Percentiles rank a stretch among this genome's conserved stretches.
These are phyloP conservation scores for Crocuta crocuta DNA, from an alignment of 2,113 vertebrate species.

Conservation along the genomic window DNA sequence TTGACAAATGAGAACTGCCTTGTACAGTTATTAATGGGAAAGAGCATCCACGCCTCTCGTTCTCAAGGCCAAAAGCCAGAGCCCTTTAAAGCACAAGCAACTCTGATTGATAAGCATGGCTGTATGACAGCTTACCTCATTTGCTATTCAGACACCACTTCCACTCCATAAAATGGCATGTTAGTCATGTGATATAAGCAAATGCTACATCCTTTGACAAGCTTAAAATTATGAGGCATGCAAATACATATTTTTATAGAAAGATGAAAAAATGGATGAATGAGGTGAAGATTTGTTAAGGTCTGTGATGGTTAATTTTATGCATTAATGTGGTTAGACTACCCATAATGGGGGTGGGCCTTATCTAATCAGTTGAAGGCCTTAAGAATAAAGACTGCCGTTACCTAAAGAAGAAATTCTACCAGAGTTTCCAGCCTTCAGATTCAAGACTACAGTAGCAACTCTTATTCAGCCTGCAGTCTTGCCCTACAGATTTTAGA, in stretches of 20 bases:
- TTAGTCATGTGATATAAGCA: neutral
- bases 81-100: neutral
- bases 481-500: neutral
- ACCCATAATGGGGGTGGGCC: no score
- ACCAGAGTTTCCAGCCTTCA: neutral
- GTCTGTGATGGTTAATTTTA: neutral
- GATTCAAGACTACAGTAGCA: neutral
- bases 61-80: neutral
- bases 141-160: neutral
- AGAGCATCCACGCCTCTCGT: fast-evolving
- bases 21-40: neutral
- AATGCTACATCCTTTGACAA: neutral
- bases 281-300: neutral
- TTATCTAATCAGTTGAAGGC: neutral
- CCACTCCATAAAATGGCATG: neutral
- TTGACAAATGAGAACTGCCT: neutral
- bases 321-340: neutral
- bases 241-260: constrained; percentile 7
- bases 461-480: neutral
- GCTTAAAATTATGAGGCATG: neutral
- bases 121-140: neutral
- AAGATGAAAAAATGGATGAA: neutral
- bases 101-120: neutral
- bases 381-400: neutral
- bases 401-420: neutral